Base-by-base conservation (phyloP, 2,797 vertebrate species). In the Podarcis siculus region DNA sequence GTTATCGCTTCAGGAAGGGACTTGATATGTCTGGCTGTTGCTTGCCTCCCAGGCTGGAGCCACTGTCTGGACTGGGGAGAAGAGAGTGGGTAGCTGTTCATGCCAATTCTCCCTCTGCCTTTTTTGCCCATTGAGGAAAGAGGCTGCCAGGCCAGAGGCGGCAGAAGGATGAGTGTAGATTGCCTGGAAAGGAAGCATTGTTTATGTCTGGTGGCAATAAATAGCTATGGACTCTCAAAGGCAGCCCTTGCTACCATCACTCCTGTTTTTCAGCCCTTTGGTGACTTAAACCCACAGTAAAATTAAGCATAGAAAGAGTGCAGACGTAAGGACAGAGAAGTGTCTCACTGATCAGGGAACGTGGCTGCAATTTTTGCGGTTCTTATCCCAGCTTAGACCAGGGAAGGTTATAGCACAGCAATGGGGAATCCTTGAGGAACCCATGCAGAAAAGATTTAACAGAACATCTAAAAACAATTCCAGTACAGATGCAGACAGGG, bases 1-100 rank as follows among this genome's bases (percentile, higher is more conserved):
- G 55, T 85, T 89, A 89, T 89, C 88, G 82, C n/a, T 75, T 85
- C 83, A 89, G 88, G 88, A 89, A 89, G 35, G 61, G 83, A 67
- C 79, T 89, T 67, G 69, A 82, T 76, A 75, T 82, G 83, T 66
- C 79, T 89, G 83, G 78, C 83, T 67, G 83, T 58, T 37, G 78
- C 78, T 32, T 76, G 78, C 77, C 78, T 86, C 71, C 83, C 58
- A 32, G 83, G 78, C 83, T 86, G 88, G 88, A 89, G 88, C 71
- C 88, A 39, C 61, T 76, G 88, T 89, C 83, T 89, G 84, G 84
- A 61, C 12, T 58, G 61, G 58, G 42, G 66, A 49, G 58, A 76
- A 55, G 42, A 19, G 13, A 30, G 64, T 13, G 72, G 27, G 27
- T 13, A 61, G 32, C 23, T 86, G 61, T 30, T 61, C 76, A 21